These are phyloP conservation scores for Linnaemya vulpina DNA, from an alignment of 2,888 invertebrate species.

Conservation along the genomic window DNA sequence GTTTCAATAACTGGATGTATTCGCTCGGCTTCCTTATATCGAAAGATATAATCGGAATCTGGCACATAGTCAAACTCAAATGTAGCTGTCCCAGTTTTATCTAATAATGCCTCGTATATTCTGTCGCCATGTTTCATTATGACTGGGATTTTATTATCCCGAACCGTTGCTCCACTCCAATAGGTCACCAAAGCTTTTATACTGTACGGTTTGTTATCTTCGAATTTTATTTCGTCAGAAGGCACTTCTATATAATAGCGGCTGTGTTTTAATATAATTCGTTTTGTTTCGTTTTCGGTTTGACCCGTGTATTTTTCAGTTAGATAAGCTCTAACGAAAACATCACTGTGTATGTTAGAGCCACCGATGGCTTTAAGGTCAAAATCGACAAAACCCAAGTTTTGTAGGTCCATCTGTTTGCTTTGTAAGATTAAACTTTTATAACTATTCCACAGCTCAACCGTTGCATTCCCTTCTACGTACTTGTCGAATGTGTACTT, in stretches of 20 bases:
- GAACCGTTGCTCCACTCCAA: constrained; percentile 40
- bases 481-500: constrained; percentile 94
- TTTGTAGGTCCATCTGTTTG: constrained; percentile 90
- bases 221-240: constrained; percentile 16
- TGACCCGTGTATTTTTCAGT: constrained; percentile 93
- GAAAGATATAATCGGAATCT: constrained; percentile 71
- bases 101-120: constrained; percentile 4
- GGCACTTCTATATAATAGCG: constrained; percentile 29
- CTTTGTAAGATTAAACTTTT: constrained; percentile 84
- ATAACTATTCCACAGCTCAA: not conserved
- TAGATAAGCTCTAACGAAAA: constrained; percentile 90
- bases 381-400: constrained; percentile 85
- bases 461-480: constrained; percentile 92
- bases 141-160: constrained; percentile 40
- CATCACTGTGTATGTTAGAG: constrained; percentile 69
- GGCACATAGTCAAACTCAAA: constrained; percentile 44
- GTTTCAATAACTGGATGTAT: constrained; percentile 16
- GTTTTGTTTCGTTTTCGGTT: constrained; percentile 87
- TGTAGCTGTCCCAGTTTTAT: constrained; percentile 24
- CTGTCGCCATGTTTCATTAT: constrained; percentile 40
- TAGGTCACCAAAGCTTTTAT: constrained; percentile 36
- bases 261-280: not conserved
- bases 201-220: constrained; percentile 34
- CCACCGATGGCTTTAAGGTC: constrained; percentile 86
- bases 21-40: constrained; percentile 7